Conservation (phyloP, 2,888 invertebrate species). For the Phaonia tiefii region DNA sequence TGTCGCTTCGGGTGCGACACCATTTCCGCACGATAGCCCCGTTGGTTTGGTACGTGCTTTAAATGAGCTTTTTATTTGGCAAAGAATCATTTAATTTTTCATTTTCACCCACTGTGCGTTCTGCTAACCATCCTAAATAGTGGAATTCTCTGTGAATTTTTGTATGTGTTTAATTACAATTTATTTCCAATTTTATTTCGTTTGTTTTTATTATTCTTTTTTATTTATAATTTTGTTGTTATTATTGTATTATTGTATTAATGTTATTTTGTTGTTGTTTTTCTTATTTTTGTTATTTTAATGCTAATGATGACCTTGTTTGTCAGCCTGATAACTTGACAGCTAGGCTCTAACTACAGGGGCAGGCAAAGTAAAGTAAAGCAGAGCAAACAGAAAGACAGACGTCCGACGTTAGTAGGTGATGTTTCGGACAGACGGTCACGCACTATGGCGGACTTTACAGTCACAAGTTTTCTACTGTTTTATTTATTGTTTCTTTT, state of each 20-base stretch:
- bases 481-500: conserved; percentile 21
- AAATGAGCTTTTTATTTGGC: too few species aligned
- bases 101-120: neutral
- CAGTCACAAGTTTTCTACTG: neutral
- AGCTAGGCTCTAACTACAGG: conserved; percentile 19
- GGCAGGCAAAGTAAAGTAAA: neutral
- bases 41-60: too few species aligned
- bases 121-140: conserved; percentile 40
- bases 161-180: conserved; percentile 57
- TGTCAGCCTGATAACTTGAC: conserved; percentile 57
- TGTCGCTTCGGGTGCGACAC: too few species aligned
- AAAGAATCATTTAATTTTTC: neutral
- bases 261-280: conserved; percentile 5
- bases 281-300: conserved; percentile 43
- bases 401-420: too few species aligned
- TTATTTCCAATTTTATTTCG: conserved; percentile 51
- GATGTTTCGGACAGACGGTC: neutral
- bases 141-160: conserved; percentile 33
- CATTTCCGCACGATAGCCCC: too few species aligned
- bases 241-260: conserved; percentile 8
- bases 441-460: neutral
- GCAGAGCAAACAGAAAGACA: neutral
- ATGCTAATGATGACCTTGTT: conserved; percentile 64
- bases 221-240: conserved; percentile 23
- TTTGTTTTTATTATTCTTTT: conserved; percentile 26